These are phyloP conservation scores for Poecilia velifera DNA, from an alignment of 2,797 vertebrate species.

Conservation along the genomic window DNA sequence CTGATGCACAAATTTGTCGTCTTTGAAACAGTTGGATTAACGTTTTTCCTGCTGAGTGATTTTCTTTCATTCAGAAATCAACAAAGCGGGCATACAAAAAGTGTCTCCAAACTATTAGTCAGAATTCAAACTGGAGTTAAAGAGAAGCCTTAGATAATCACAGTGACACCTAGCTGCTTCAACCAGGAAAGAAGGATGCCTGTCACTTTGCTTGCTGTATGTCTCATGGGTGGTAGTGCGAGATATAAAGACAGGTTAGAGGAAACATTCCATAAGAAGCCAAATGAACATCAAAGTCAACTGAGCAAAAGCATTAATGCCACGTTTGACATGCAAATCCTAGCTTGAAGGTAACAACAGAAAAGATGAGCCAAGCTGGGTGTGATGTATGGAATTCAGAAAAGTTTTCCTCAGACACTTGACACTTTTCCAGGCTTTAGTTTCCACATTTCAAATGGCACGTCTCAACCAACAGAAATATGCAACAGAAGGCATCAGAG, in stretches of 20 bases:
- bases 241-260: conserved; percentile 1
- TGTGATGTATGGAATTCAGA: neutral
- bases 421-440: neutral
- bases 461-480: neutral
- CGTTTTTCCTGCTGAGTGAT: conserved; percentile 3
- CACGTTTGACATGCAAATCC: neutral
- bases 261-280: neutral
- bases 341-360: neutral
- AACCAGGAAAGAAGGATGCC: conserved; percentile 10
- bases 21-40: conserved; percentile 21
- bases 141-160: neutral
- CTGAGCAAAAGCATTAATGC: neutral
- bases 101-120: conserved; percentile 9
- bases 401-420: neutral
- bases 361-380: neutral
- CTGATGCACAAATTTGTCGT: conserved; percentile 13
- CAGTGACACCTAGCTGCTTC: conserved; percentile 5
- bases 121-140: conserved; percentile 12
- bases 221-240: neutral
- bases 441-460: neutral
- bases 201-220: conserved; percentile 5
- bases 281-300: neutral
- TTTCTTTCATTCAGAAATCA: conserved; percentile 26
- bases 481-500: neutral
- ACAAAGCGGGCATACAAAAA: conserved; percentile 8